Base-by-base conservation (phyloP, 2,888 invertebrate genomes). In the Stenichneumon culpator region DNA sequence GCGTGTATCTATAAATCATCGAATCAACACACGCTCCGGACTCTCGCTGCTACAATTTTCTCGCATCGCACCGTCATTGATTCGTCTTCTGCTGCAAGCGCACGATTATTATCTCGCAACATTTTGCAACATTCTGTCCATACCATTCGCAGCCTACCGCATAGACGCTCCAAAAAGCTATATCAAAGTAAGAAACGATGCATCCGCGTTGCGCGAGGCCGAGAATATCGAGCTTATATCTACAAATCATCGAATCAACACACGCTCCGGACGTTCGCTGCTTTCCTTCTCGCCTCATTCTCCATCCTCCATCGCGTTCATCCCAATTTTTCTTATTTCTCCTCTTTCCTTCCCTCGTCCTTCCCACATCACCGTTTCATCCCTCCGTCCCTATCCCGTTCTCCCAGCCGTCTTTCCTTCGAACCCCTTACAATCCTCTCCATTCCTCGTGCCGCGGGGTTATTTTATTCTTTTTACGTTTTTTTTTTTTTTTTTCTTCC, bases 371-470 rank as follows among this genome's bases (percentile, higher is more conserved):
- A 79, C 84, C 79, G 82, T 50, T 60, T 65, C 87, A 87, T 87
- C 88, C 81, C 87, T 88, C 86, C 87, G 77, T 86, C 87, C 80
- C 86, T 83, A 83, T 87, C 77, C 65, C 47, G 50, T 84, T 81
- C 74, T 79, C 78, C 79, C 81, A 79, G 81, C 54, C 82, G 68
- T 85, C 88, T 88, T 88, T 88, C 89, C 86, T 84, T 86, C 86
- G 80, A 74, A 83, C 83, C 82, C 79, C 86, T 84, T 78, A 79
- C 84, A 74, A 79, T 60, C 73, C 75, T 70, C 69, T 44, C 82
- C 78, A 75, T 78, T 67, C 75, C 70, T 57, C 68, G 77, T 57
- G 57, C 57, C 57, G 11, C 57, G 60, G 28, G 73, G 75, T 63
- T 67, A 54, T 57, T 57, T 57, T 22, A 25, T 22, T 60, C 32